Evolutionary conservation across 1,140 invertebrate genomes (phyloP), one percentile per base, ranked within the genome.

Genomic region (Holotrichia oblita): DNA sequence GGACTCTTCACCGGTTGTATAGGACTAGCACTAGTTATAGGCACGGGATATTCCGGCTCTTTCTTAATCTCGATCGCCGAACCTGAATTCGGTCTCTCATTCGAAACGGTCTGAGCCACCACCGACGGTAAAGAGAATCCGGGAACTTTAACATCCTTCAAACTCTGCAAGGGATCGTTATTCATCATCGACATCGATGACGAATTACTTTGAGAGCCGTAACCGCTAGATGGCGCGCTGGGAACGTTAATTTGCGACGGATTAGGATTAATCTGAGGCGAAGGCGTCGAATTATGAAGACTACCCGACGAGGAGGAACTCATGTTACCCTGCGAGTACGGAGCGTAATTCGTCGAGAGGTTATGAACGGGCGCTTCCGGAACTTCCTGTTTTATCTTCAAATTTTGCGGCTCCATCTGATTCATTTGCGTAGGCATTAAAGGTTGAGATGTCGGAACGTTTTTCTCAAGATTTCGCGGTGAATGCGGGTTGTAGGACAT

Each of bases 81-180:
- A 9, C 82, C 82, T 1, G 85, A 85, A 40, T 83, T 80, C 4
- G 83, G 83, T n/a, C 83, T 55, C 9, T 85, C 83, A 8, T 73
- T 79, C 14, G 81, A 80, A 42, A 41, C 75, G 12, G 61, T 77
- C 40, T 75, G 48, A 4, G 42, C 69, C 0, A 79, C 78, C 1
- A 79, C 78, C 22, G 81, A 80, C 6, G 82, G 81, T n/a, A 84
- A 82, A 61, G 89, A 89, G 83, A 93, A 95, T 12, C 94, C 94
- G 44, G 93, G 93, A 3, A 95, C 93, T 89, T 94, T 94, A 0
- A 95, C 93, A 85, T 94, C 93, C 83, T 94, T 94, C 2, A 95
- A 85, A 81, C 93, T 94, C 82, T 94, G 93, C 48, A 94, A 82
- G 6, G 93, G 94, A 89, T 94, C 93, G 8, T 90, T 41, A 14